phyloP scores from a whole-genome alignment of 2,113 vertebrate species.

The Petaurus breviceps region DNA sequence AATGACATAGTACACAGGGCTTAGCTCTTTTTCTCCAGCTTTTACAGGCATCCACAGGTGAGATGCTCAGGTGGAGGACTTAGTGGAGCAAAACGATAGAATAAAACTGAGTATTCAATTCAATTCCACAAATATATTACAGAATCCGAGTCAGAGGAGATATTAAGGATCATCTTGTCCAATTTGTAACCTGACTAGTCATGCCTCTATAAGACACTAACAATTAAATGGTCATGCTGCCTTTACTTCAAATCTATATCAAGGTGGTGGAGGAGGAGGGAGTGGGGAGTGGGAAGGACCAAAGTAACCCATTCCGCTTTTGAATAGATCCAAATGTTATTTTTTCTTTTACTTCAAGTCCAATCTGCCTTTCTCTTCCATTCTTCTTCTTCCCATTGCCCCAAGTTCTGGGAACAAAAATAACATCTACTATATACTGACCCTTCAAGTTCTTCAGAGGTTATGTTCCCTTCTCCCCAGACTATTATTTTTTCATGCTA shows the following conservation, averaged over 20 bases:
- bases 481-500: not conserved
- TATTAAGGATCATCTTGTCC: not conserved
- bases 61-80: conserved; percentile 4
- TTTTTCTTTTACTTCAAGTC: not conserved
- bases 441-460: not conserved
- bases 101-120: conserved; percentile 8
- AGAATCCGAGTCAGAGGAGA: not conserved
- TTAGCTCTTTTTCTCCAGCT: not conserved
- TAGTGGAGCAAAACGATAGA: conserved; percentile 1
- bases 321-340: not conserved
- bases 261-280: not conserved
- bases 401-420: not conserved
- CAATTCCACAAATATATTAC: not conserved
- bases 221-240: not conserved
- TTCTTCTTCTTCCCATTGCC: not conserved
- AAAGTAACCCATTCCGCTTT: not conserved
- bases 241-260: not conserved
- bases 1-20: conserved; percentile 23
- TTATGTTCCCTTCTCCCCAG: fast-evolving
- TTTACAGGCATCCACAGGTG: conserved; percentile 8
- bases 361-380: not conserved
- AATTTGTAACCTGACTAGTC: not conserved
- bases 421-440: not conserved
- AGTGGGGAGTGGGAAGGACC: not conserved
- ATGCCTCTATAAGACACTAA: not conserved